These are phyloP conservation scores for Matsumurasca onukii DNA, from an alignment of 1,140 invertebrate species.

Conservation along the genomic window DNA sequence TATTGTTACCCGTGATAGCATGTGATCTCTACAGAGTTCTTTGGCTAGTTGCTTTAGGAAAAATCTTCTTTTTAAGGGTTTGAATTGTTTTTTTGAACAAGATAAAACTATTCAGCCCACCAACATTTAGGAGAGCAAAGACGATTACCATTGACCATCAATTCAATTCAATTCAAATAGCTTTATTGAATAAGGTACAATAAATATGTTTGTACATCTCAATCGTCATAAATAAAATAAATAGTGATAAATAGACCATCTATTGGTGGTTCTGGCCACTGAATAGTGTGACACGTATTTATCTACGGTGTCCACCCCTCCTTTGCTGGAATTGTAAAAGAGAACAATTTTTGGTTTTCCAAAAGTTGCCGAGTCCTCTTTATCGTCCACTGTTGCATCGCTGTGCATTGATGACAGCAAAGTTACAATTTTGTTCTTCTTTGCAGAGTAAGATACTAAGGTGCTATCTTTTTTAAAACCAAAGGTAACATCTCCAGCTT, in stretches of 20 bases:
- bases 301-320: slow-evolving; percentile 44
- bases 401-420: slow-evolving; percentile 12
- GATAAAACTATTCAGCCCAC: slow-evolving; percentile 39
- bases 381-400: neutral
- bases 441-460: neutral
- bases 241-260: neutral
- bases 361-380: slow-evolving; percentile 4
- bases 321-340: slow-evolving; percentile 45
- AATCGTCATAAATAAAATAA: neutral
- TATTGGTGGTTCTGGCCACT: slow-evolving; percentile 39
- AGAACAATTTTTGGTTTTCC: slow-evolving; percentile 44
- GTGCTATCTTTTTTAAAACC: neutral
- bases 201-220: no score
- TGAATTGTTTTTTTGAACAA: neutral
- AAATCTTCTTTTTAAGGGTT: neutral
- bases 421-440: slow-evolving; percentile 4
- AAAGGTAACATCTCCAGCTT: neutral
- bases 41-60: neutral
- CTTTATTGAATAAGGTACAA: no score
- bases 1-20: neutral
- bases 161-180: no score
- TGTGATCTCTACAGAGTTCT: no score
- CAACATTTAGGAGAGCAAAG: slow-evolving; percentile 43
- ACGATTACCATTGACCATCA: slow-evolving; percentile 45
- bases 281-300: slow-evolving; percentile 42